Conservation (phyloP, 1,140 invertebrate genomes). For the Atopsyche davidsoni region DNA sequence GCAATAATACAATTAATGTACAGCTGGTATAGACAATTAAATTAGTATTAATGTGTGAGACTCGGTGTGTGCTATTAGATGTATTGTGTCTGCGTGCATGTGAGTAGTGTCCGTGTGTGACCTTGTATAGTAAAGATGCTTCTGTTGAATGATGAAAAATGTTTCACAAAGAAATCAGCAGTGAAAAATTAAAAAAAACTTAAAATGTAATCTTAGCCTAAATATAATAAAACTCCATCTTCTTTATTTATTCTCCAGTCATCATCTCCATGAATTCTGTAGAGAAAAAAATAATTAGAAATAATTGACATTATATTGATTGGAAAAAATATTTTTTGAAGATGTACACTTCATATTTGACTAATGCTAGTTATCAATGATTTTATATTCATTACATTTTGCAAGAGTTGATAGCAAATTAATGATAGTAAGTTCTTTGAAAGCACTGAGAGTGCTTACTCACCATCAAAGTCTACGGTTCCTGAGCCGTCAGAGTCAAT, state of each 20-base stretch:
- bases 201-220: conserved; percentile 27
- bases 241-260: conserved; percentile 74
- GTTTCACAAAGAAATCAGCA: no score
- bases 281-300: conserved; percentile 44
- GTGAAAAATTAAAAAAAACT: conserved; percentile 24
- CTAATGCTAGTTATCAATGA: background rate
- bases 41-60: no score
- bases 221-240: conserved; percentile 3
- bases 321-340: conserved; percentile 19
- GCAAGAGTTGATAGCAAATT: no score
- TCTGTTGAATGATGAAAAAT: no score
- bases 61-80: no score
- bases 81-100: no score
- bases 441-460: no score
- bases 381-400: conserved; percentile 15
- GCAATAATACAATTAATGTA: no score
- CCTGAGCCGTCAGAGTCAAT: conserved; percentile 90
- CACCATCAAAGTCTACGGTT: conserved; percentile 61
- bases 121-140: no score
- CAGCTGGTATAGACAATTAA: no score
- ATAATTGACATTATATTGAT: conserved; percentile 14
- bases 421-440: no score
- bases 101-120: no score
- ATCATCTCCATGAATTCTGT: conserved; percentile 96
- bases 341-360: conserved; percentile 1